phyloP scores from a whole-genome alignment of 2,797 vertebrate species.

The Sylvilagus floridanus region DNA sequence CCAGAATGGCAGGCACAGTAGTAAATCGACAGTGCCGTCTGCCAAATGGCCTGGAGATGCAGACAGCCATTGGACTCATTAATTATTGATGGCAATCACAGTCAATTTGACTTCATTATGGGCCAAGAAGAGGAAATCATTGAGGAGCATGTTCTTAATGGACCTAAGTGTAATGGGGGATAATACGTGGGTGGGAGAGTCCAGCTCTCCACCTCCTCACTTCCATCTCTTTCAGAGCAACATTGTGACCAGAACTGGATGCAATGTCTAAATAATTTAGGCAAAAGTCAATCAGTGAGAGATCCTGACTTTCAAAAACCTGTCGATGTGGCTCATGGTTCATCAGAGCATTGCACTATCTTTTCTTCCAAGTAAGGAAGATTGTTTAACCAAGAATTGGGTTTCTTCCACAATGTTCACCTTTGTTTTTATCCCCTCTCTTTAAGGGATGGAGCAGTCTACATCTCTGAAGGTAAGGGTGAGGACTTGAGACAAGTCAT shows the following conservation, averaged over 20 bases:
- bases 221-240: constrained; percentile 59
- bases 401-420: background rate
- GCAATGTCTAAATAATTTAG: constrained; percentile 73
- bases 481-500: background rate
- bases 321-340: background rate
- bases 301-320: constrained; percentile 48
- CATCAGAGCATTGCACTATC: background rate
- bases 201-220: background rate
- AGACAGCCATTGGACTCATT: constrained; percentile 71
- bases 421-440: background rate
- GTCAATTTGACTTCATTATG: constrained; percentile 82
- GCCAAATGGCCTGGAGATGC: constrained; percentile 80
- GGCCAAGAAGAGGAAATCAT: constrained; percentile 80
- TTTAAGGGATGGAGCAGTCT: background rate
- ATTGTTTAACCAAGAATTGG: background rate
- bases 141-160: constrained; percentile 77
- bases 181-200: background rate
- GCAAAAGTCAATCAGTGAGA: background rate
- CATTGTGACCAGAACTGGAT: constrained; percentile 22
- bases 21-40: constrained; percentile 80
- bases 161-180: constrained; percentile 54
- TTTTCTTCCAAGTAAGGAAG: background rate
- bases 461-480: background rate
- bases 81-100: constrained; percentile 82
- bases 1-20: constrained; percentile 73